These are phyloP conservation scores for Trididemnum clinides DNA, from an alignment of 23 tunicate species.

Conservation along the genomic window DNA sequence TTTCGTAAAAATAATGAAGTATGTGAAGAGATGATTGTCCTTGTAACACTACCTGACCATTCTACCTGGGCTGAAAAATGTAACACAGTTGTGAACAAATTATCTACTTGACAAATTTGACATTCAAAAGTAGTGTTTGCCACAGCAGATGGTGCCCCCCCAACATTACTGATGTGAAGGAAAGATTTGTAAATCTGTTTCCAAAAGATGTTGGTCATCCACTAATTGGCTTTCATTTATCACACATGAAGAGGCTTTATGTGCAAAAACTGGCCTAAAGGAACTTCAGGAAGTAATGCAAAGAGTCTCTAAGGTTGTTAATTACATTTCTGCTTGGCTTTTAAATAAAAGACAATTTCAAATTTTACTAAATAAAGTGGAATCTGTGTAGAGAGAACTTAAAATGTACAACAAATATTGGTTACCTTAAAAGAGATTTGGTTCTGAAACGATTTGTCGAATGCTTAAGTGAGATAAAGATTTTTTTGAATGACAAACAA, in stretches of 20 bases:
- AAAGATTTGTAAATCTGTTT: neutral
- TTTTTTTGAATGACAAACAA: neutral
- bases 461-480: neutral
- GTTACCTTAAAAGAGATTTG: neutral
- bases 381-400: too few species aligned
- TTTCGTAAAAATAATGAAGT: neutral
- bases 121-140: neutral
- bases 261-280: neutral
- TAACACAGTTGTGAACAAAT: neutral
- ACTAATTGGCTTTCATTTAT: neutral
- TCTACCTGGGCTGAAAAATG: neutral
- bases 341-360: slow-evolving; percentile 6
- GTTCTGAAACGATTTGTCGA: too few species aligned
- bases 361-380: neutral
- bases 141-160: slow-evolving; percentile 4
- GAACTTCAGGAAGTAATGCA: slow-evolving; percentile 6
- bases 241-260: neutral
- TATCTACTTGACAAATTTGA: neutral
- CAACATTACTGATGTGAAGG: neutral
- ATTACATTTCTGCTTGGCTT: neutral
- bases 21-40: slow-evolving; percentile 20
- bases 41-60: slow-evolving; percentile 21
- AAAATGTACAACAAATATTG: neutral
- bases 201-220: neutral
- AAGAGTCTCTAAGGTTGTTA: neutral